These are phyloP conservation scores for Ia io DNA, from an alignment of 2,113 vertebrate species.

Conservation along the genomic window DNA sequence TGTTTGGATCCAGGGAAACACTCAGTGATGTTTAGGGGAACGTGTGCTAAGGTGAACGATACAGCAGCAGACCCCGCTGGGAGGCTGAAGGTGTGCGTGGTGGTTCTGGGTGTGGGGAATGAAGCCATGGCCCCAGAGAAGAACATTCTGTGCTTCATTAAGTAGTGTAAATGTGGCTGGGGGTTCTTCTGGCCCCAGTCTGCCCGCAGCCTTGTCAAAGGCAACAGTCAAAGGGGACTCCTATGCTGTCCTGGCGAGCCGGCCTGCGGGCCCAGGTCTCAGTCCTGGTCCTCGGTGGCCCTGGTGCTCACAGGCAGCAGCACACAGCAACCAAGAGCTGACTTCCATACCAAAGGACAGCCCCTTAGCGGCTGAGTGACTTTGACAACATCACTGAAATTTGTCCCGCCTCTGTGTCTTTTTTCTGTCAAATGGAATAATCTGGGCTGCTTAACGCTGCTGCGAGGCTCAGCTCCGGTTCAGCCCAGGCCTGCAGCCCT, in stretches of 20 bases:
- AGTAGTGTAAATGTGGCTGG: not conserved
- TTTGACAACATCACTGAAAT: not conserved
- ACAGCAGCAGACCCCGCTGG: not conserved
- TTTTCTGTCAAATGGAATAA: not conserved
- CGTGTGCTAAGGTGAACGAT: not conserved
- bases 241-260: not conserved
- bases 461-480: not conserved
- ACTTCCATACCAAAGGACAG: not conserved
- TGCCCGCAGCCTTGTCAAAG: not conserved
- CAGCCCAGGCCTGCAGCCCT: not conserved
- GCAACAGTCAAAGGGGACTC: not conserved
- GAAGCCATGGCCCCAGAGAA: not conserved
- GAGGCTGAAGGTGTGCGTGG: not conserved
- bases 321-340: not conserved
- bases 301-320: not conserved
- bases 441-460: not conserved
- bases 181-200: not conserved
- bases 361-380: not conserved
- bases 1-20: not conserved
- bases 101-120: not conserved
- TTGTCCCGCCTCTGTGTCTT: not conserved
- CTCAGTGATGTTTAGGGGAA: too few relatives aligned
- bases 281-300: accelerated
- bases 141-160: not conserved
- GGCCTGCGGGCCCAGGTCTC: not conserved